Conservation (phyloP, 2,113 vertebrate genomes). For the Malurus cyaneus region DNA sequence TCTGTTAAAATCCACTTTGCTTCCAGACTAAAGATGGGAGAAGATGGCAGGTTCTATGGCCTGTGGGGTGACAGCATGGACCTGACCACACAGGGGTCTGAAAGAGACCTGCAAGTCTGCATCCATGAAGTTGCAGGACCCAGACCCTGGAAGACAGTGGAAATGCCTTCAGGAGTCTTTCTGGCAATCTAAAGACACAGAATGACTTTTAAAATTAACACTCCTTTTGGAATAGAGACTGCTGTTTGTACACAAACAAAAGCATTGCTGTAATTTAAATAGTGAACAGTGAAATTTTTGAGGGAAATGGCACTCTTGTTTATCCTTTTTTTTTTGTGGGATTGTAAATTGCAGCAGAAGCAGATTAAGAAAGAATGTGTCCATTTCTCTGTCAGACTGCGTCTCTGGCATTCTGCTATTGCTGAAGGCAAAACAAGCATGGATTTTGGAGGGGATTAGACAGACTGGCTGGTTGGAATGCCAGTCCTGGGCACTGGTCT, state of each 20-base stretch:
- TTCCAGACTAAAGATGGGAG: background rate
- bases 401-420: slow-evolving; percentile 43
- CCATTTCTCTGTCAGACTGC: slow-evolving; percentile 37
- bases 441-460: slow-evolving; percentile 48
- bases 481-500: slow-evolving; percentile 19
- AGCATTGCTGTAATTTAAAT: background rate
- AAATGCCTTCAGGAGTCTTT: background rate
- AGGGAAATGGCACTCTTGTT: background rate
- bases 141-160: background rate
- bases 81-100: background rate
- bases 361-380: slow-evolving; percentile 34
- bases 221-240: background rate
- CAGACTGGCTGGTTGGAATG: slow-evolving; percentile 49
- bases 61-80: background rate
- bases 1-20: background rate
- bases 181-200: background rate
- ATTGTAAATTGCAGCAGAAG: background rate
- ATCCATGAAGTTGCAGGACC: background rate
- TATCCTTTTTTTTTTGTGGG: background rate
- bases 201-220: background rate
- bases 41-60: background rate
- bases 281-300: background rate
- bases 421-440: slow-evolving; percentile 35
- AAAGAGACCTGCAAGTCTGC: background rate
- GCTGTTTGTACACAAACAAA: background rate